These are phyloP conservation scores for Pyrgilauda ruficollis DNA, from an alignment of 2,113 vertebrate species.

Conservation along the genomic window DNA sequence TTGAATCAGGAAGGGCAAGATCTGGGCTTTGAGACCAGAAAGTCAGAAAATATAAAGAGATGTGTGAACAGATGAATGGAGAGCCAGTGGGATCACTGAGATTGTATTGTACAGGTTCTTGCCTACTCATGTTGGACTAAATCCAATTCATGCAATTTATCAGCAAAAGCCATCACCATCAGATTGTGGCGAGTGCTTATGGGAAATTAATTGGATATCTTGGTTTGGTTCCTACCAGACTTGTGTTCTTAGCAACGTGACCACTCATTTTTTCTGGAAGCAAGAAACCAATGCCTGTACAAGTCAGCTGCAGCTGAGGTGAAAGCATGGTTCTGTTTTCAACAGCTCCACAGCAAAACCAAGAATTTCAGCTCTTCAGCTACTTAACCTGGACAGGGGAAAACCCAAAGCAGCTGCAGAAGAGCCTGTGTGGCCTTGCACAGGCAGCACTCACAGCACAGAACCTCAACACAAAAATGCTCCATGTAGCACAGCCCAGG, in stretches of 20 bases:
- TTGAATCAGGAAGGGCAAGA: not conserved
- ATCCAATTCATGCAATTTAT: not conserved
- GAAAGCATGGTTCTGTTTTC: not conserved
- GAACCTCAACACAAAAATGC: not conserved
- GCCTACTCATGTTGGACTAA: not conserved
- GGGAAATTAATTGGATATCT: not conserved
- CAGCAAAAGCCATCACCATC: not conserved
- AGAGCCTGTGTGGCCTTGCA: not conserved
- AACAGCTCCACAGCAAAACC: not conserved
- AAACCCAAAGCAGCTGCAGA: not conserved
- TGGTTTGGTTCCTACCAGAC: not conserved
- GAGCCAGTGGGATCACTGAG: not conserved
- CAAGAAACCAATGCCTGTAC: not conserved
- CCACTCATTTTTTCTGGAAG: not conserved
- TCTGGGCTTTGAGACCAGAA: not conserved
- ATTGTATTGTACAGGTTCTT: not conserved
- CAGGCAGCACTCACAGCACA: not conserved
- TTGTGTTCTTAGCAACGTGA: not conserved
- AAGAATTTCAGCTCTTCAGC: not conserved
- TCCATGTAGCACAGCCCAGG: not conserved
- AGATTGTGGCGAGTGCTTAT: not conserved
- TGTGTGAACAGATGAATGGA: not conserved
- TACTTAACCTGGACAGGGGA: not conserved
- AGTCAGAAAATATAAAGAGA: not conserved
- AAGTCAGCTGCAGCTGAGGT: not conserved